These are phyloP conservation scores for Tapirus indicus DNA, from an alignment of 2,797 vertebrate species.

Conservation along the genomic window DNA sequence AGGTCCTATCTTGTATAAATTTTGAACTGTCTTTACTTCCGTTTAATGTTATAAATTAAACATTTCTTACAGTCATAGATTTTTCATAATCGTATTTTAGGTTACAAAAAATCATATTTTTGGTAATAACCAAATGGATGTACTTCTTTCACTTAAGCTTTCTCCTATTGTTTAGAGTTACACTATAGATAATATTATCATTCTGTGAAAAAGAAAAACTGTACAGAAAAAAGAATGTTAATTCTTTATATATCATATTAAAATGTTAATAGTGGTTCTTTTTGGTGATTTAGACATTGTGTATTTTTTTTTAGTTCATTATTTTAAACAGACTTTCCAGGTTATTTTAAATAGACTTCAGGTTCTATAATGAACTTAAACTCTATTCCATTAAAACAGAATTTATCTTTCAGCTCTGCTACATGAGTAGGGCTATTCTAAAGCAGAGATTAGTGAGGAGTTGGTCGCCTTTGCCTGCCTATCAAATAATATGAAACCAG, in stretches of 20 bases:
- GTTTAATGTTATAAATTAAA: conserved; percentile 48
- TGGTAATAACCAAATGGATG: not conserved
- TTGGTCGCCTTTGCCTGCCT: conserved; percentile 6
- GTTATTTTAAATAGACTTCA: conserved; percentile 15
- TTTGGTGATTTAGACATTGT: conserved; percentile 24
- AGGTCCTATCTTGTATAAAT: not conserved
- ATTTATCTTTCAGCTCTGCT: conserved; percentile 46
- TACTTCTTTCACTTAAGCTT: conserved; percentile 35
- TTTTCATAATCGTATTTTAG: conserved; percentile 51
- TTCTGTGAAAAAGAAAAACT: conserved; percentile 30
- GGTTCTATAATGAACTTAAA: conserved; percentile 41
- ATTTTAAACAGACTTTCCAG: conserved; percentile 44
- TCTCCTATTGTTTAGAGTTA: conserved; percentile 30
- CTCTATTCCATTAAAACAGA: conserved; percentile 45
- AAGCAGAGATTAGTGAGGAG: not conserved
- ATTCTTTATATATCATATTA: conserved; percentile 23
- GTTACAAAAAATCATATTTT: not conserved
- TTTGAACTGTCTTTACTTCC: conserved; percentile 41
- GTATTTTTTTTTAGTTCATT: conserved; percentile 6
- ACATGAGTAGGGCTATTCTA: not conserved
- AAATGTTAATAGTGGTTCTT: conserved; percentile 27
- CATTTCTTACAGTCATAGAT: conserved; percentile 13
- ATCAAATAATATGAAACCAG: not conserved
- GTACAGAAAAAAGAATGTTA: conserved; percentile 2
- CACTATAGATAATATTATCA: not conserved